Base-by-base conservation (phyloP, 2,888 invertebrate species). In the Loripinus fragilis region DNA sequence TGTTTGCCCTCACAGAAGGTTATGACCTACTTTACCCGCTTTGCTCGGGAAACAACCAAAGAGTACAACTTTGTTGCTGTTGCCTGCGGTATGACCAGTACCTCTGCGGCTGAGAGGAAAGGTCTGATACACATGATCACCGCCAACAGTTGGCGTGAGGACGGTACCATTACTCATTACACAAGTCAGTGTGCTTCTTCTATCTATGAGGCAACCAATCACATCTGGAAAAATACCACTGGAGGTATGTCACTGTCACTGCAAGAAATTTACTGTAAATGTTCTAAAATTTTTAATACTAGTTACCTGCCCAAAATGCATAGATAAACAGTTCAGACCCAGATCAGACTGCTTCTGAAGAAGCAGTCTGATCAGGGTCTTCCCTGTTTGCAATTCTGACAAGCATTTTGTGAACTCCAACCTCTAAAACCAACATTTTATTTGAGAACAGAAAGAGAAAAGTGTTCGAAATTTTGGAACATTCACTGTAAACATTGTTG, bases 41-140 rank as follows among this genome's bases (percentile, higher is more conserved):
- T 91, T 87, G 92, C 93, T 30, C 86, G 88, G 33, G 90, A 91
- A 52, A 85, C 88, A 64, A 78, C 86, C 20, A 86, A 87, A 76
- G 88, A 88, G 90, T 91, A 90, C 79, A 91, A 91, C 77, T 93
- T 90, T 73, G 85, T 93, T 69, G 92, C 91, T 48, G 90, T 93
- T 55, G 87, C 91, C 0, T 90, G 90, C 85, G 89, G 88, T 30
- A 74, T 86, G 25, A 83, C 81, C 35, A 89, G 87, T 0, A 76
- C 84, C 12, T 75, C 82, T 7, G 85, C 88, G 20, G 78, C 86
- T 2, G 90, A 90, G 42, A 87, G 91, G 28, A 91, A 92, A 78
- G 83, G 89, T 7, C 81, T 93, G 71, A 89, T 91, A 17, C 91
- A 92, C 73, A 71, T 84, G 60, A 90, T 93, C 48, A 91, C 92